A percentile compares a stretch with the other conserved stretches of the same genome.
Evolutionary conservation across 2,888 invertebrate species (phyloP).

Genomic region (Yponomeuta evonymella): DNA sequence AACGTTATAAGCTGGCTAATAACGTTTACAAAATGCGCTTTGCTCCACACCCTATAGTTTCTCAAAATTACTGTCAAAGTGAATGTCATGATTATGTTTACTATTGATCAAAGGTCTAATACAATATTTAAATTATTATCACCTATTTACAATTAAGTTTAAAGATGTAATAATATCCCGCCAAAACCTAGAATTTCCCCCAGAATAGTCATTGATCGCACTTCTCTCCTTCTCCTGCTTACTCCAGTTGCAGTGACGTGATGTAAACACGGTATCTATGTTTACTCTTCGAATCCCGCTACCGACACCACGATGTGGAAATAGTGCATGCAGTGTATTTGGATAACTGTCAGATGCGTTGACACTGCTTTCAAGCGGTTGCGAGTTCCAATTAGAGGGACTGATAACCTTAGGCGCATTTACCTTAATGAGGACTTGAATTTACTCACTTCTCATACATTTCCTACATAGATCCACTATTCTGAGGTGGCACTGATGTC

Average conservation of each 20-base stretch:
- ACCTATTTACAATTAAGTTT: too few species aligned
- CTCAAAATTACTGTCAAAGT: too few species aligned
- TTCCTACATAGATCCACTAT: too few species aligned
- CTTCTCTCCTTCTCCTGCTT: neutral
- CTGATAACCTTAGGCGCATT: constrained; percentile 3
- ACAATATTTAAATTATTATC: too few species aligned
- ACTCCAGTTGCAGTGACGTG: neutral
- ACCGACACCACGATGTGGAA: constrained; percentile 15
- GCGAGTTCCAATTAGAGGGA: constrained; percentile 15
- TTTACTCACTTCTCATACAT: too few species aligned
- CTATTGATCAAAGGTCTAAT: too few species aligned
- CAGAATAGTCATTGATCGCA: neutral
- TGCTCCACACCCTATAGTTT: too few species aligned
- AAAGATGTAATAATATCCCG: too few species aligned
- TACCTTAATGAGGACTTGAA: constrained; percentile 2
- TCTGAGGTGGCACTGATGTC: too few species aligned
- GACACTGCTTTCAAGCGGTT: constrained; percentile 28
- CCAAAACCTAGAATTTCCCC: neutral
- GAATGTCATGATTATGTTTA: too few species aligned
- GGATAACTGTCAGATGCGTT: constrained; percentile 52
- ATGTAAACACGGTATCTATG: constrained; percentile 1
- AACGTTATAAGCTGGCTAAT: too few species aligned
- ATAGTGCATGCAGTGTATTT: constrained; percentile 30
- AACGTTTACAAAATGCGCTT: too few species aligned
- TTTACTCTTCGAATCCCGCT: constrained; percentile 12